Evolutionary conservation across 64 coral and sea anemone species (phyloP).

Genomic region (Stichodactyla mertensii): DNA sequence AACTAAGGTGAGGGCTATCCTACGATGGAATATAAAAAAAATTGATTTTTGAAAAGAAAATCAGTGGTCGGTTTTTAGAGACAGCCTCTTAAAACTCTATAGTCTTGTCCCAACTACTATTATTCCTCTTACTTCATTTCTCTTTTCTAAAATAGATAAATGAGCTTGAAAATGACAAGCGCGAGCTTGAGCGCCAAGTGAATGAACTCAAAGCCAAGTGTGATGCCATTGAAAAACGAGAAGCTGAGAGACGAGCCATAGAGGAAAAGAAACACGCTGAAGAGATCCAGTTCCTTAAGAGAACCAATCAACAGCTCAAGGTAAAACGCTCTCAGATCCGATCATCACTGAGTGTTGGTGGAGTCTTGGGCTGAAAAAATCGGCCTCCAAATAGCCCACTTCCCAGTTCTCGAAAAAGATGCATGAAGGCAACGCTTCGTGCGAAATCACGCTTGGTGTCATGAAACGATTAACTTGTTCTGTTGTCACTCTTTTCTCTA

Average conservation of each 20-base stretch:
- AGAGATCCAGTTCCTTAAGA: slow-evolving; percentile 95
- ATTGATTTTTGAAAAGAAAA: too few species aligned
- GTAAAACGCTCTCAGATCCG: neutral
- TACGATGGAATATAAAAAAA: too few species aligned
- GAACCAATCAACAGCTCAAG: slow-evolving; percentile 97
- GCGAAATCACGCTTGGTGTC: too few species aligned
- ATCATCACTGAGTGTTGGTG: too few species aligned
- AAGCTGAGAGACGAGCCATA: slow-evolving; percentile 87
- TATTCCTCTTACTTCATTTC: neutral
- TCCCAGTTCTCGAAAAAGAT: too few species aligned
- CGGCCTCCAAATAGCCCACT: too few species aligned
- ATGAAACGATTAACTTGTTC: too few species aligned
- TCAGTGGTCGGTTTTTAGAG: too few species aligned
- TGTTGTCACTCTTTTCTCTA: too few species aligned
- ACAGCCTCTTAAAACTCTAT: too few species aligned
- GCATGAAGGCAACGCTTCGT: neutral
- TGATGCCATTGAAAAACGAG: slow-evolving; percentile 95
- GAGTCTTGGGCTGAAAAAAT: neutral
- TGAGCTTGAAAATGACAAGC: slow-evolving; percentile 91
- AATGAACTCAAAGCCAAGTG: slow-evolving; percentile 99
- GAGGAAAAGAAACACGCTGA: slow-evolving; percentile 99
- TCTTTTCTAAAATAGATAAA: slow-evolving; percentile 53
- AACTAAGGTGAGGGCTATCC: too few species aligned
- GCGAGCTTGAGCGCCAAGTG: slow-evolving; percentile 85
- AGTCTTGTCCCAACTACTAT: neutral